Conservation (phyloP, 2,797 vertebrate species). For the Urosaurus nigricauda region DNA sequence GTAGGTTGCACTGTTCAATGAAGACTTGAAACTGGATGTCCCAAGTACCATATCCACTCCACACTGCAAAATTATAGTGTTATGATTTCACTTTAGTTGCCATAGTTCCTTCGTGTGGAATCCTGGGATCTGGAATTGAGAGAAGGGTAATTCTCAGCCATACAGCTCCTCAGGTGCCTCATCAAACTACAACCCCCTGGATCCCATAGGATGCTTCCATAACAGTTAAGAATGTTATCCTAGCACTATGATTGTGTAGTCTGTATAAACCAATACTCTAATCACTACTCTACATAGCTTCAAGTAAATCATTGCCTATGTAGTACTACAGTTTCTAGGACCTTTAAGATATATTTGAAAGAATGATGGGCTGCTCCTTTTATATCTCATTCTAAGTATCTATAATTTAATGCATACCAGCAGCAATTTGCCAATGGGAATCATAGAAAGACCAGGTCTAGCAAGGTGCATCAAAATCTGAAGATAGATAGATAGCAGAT, state of each 20-base stretch:
- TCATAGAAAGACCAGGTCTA: too few species aligned
- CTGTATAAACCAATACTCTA: neutral
- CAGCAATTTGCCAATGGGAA: too few species aligned
- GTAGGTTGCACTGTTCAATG: neutral
- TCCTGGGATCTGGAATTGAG: too few species aligned
- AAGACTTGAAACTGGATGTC: neutral
- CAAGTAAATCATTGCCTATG: neutral
- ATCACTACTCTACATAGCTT: neutral
- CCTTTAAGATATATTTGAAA: conserved; percentile 1
- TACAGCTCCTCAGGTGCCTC: too few species aligned
- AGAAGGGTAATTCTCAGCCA: too few species aligned
- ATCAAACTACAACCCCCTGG: too few species aligned
- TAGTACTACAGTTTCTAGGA: neutral
- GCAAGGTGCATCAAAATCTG: neutral
- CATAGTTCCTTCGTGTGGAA: too few species aligned
- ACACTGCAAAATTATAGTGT: too few species aligned
- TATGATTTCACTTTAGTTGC: too few species aligned
- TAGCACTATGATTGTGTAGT: too few species aligned
- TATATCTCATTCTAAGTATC: neutral
- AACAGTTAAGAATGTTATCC: too few species aligned
- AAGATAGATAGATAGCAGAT: neutral
- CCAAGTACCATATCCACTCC: neutral
- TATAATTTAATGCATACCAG: conserved; percentile 9
- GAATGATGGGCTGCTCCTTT: neutral
- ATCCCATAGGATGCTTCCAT: too few species aligned